These are phyloP conservation scores for Procavia capensis DNA, from an alignment of 2,113 vertebrate species.

Conservation along the genomic window DNA sequence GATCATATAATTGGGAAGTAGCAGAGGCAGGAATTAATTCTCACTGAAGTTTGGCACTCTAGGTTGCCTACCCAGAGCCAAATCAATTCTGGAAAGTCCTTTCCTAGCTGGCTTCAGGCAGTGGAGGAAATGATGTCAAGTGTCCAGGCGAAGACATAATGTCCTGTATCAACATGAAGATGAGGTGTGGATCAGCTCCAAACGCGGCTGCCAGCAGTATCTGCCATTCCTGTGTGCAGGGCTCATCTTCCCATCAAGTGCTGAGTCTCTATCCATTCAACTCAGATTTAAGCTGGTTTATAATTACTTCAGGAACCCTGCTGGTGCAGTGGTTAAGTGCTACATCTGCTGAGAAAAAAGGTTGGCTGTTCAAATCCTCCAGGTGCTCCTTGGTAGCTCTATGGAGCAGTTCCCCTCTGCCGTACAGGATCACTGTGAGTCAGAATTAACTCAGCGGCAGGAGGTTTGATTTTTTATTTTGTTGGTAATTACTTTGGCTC, in stretches of 20 bases:
- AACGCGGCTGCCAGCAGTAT: not conserved
- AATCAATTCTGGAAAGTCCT: fast-evolving
- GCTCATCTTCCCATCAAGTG: fast-evolving
- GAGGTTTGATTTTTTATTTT: too few species aligned
- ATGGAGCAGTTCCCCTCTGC: too few species aligned
- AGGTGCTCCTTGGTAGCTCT: too few species aligned
- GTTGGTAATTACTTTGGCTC: not conserved
- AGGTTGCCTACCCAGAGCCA: fast-evolving
- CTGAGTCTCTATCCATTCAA: too few species aligned
- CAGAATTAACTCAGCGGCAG: too few species aligned
- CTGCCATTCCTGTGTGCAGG: fast-evolving
- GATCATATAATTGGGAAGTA: fast-evolving
- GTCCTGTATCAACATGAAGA: fast-evolving
- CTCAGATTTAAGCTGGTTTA: fast-evolving
- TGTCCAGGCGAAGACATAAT: fast-evolving
- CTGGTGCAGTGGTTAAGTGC: too few species aligned
- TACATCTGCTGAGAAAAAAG: too few species aligned
- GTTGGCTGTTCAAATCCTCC: too few species aligned
- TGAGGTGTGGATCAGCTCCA: fast-evolving
- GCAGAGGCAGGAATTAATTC: not conserved
- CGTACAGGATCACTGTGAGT: too few species aligned
- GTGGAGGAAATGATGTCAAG: not conserved
- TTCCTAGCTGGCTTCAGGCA: not conserved
- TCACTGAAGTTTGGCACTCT: fast-evolving
- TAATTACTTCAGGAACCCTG: too few species aligned